Base-by-base conservation (phyloP, 2,113 vertebrate genomes). In the Perccottus glenii region DNA sequence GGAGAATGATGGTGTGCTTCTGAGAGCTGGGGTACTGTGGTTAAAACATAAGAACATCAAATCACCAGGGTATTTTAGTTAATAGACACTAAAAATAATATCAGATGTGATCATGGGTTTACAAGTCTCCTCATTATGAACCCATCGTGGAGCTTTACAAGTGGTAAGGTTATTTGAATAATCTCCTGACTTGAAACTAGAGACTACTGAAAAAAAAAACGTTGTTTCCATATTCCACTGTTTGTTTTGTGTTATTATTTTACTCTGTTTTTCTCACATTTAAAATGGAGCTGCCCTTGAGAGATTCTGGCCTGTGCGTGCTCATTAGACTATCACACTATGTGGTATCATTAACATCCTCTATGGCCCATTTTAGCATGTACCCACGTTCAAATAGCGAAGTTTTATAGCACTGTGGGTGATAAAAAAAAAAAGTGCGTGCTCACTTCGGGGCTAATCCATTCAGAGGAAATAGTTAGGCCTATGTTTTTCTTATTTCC, bases 401-500 rank as follows among this genome's bases (percentile, higher is more conserved):
- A 11, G 40, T 70, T 76, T 78, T 64, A 78, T 15, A 49, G 40
- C 52, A 14, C 33, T 51, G 19, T 44, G 43, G 45, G 64, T 60
- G 67, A 73, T 74, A 38, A 55, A 40, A 27, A 27, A 56, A n/a
- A 78, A 78, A 75, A 53, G 11, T 42, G 55, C 57, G 50, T 38
- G 58, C 62, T 80, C 63, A 60, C 73, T 75, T 36, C 64, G 60
- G 52, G 51, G 72, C 58, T 43, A 58, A 52, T 55, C 52, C 33
- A 71, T 65, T 74, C 15, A 60, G 56, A 80, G 71, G 47, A 79
- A 77, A 74, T 69, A 76, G 62, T 65, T 64, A 57, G 55, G 51
- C 32, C 71, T 45, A 49, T 61, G 71, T 65, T 63, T 55, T 69
- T 36, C 40, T 73, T 47, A 71, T 69, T 77, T 81, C 70, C 70